Base-by-base conservation (phyloP, 2,113 vertebrate species). In the Promerops cafer region DNA sequence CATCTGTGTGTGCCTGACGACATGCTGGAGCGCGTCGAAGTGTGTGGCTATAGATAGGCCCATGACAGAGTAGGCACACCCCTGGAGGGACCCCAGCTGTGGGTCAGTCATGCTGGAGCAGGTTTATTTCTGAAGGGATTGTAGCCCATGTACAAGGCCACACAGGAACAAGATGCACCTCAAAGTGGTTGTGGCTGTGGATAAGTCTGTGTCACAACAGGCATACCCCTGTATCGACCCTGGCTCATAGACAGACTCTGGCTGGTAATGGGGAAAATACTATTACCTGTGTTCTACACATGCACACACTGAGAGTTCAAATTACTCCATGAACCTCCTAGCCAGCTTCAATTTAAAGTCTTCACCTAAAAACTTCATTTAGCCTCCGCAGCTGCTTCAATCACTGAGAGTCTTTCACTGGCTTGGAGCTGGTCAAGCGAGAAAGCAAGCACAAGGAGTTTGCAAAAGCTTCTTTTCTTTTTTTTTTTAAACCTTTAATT, bases 251-350 rank as follows among this genome's bases (percentile, higher is more conserved):
- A 81, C 16, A 75, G 42, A 50, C 80, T 76, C 70, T 17, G 23
- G 76, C 20, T 56, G 72, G 78, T 85, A 93, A 82, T 72, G 44
- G 40, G 30, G 76, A 66, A 94, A 94, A 89, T 60, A 89, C 74
- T 81, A 63, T 89, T 93, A 80, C 54, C 49, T 77, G 22, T 54
- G 59, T 59, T 89, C 57, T 72, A 84, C 61, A 92, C 61, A 76
- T 44, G 26, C n/a, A 96, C 79, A 96, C 77, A 87, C 83, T 77
- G 53, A 13, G 77, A 97, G 91, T 95, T 96, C 90, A 96, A 96
- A 97, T 96, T 94, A 84, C 89, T 90, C 93, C 85, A 83, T 91
- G 93, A 97, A 95, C 87, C 95, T 95, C 88, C 87, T 90, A 92
- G 87, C 65, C 72, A 93, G 83, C 56, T 97, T 97, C 93, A 95